Conservation (phyloP, 2,888 invertebrate genomes). For the Lycocerus yunnanus region DNA sequence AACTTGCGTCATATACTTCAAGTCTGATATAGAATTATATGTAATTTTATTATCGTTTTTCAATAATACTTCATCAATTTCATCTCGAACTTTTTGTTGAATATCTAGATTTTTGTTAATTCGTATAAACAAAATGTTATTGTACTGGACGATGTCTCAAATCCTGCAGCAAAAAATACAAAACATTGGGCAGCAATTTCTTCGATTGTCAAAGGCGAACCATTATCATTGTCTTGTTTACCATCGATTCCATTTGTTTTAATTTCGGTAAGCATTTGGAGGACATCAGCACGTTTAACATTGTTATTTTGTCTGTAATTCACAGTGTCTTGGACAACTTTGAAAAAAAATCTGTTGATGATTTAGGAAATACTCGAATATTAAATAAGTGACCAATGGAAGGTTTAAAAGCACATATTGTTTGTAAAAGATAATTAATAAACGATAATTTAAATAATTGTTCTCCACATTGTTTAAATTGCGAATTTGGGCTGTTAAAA, state of each 20-base stretch:
- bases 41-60: conserved; percentile 57
- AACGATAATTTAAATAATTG: fast-evolving
- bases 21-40: conserved; percentile 61
- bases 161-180: conserved; percentile 66
- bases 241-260: not conserved
- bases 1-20: conserved; percentile 63
- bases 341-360: not conserved
- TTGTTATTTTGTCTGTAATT: not conserved
- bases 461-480: not conserved
- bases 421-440: not conserved
- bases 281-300: not conserved
- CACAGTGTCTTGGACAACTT: not conserved
- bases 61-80: conserved; percentile 54
- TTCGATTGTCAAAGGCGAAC: conserved; percentile 52
- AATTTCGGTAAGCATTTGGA: not conserved
- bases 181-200: conserved; percentile 62
- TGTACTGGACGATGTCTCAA: conserved; percentile 67
- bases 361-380: not conserved
- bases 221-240: not conserved
- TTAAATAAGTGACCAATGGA: not conserved
- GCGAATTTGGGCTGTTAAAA: not conserved
- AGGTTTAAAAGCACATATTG: not conserved
- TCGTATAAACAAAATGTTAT: conserved; percentile 62
- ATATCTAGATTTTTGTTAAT: conserved; percentile 59
- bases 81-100: conserved; percentile 58